These are phyloP conservation scores for Parapsyche elsis DNA, from an alignment of 1,140 invertebrate species.

Conservation along the genomic window DNA sequence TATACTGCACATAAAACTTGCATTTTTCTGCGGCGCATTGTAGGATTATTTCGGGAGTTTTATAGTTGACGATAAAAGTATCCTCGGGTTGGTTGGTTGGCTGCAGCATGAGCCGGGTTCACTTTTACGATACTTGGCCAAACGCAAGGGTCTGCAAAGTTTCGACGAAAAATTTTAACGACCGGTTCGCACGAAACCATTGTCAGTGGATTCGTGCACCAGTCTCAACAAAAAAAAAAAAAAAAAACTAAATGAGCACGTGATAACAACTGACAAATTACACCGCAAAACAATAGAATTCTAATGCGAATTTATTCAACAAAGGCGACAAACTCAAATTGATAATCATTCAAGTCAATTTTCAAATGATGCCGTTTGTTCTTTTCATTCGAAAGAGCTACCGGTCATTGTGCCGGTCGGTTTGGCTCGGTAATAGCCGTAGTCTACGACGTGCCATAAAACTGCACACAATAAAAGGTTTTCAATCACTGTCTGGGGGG, in stretches of 20 bases:
- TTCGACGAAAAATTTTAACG: not conserved
- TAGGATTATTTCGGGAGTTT: not conserved
- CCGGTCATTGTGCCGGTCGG: no score
- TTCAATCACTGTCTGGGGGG: no score
- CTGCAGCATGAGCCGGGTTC: not conserved
- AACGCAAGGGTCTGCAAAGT: not conserved
- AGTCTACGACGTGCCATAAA: no score
- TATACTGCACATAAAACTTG: not conserved
- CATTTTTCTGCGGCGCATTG: not conserved
- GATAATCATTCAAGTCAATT: not conserved
- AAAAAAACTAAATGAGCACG: not conserved
- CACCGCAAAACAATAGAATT: constrained; percentile 6
- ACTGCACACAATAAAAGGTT: no score
- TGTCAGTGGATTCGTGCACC: not conserved
- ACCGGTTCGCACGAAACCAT: not conserved
- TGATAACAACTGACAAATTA: not conserved
- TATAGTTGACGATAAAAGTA: not conserved
- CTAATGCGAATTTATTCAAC: not conserved
- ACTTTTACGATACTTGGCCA: not conserved
- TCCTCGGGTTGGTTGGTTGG: no score
- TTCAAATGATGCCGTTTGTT: no score
- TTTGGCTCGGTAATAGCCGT: no score
- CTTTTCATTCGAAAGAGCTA: no score
- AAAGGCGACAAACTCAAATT: not conserved
- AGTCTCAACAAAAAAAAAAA: no score